phyloP scores from a whole-genome alignment of 2,797 vertebrate genomes.

The Catamblyrhynchus diadema region DNA sequence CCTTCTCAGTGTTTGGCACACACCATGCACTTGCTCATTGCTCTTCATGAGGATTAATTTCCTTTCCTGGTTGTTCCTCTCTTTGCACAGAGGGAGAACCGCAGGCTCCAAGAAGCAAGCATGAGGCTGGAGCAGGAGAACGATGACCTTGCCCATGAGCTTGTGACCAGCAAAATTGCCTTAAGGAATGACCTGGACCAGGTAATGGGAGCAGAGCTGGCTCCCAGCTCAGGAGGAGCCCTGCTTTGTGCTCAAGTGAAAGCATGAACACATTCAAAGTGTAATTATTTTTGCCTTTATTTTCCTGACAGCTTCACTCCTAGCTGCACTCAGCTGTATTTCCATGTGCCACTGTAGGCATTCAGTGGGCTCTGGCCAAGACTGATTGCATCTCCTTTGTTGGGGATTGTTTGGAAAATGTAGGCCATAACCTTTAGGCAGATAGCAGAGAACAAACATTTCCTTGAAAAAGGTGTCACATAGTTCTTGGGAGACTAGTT shows the following conservation, averaged over 20 bases:
- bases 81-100: constrained; percentile 89
- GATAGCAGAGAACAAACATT: not conserved
- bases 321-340: not conserved
- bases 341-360: not conserved
- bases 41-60: constrained; percentile 17
- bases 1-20: not conserved
- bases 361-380: not conserved
- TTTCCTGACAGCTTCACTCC: not conserved
- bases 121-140: constrained; percentile 98
- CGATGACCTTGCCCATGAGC: constrained; percentile 95
- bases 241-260: not conserved
- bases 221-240: not conserved
- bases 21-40: not conserved
- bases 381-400: not conserved
- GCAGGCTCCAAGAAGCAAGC: constrained; percentile 95
- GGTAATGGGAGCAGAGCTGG: constrained; percentile 70
- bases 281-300: not conserved
- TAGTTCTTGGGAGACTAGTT: not conserved
- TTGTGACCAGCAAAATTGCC: constrained; percentile 98
- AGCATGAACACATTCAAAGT: not conserved
- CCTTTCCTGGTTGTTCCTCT: constrained; percentile 44
- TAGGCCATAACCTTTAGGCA: not conserved
- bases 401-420: not conserved
- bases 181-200: constrained; percentile 95
- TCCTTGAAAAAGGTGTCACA: not conserved